phyloP scores from a whole-genome alignment of 2,888 invertebrate genomes.

The Eilema griseolum region DNA sequence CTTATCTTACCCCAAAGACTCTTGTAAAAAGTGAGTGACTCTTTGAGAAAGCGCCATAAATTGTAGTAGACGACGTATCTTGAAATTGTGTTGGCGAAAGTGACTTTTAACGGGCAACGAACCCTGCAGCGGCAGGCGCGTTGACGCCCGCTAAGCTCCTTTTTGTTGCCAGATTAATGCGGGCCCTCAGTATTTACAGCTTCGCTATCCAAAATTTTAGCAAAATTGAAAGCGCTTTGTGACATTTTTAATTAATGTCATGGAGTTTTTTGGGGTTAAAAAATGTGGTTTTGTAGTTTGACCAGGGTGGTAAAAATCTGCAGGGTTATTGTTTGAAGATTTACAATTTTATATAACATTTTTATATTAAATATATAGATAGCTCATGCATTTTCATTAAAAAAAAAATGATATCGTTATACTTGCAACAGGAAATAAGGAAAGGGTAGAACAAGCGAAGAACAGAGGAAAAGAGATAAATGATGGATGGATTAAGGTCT shows the following conservation, averaged over 20 bases:
- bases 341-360: background rate
- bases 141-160: constrained; percentile 71
- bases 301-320: background rate
- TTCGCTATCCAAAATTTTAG: constrained; percentile 24
- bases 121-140: constrained; percentile 55
- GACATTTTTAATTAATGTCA: constrained; percentile 28
- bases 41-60: constrained; percentile 52
- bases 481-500: too few species aligned
- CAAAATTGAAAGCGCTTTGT: constrained; percentile 25
- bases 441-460: too few species aligned
- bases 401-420: too few species aligned
- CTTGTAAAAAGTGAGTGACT: constrained; percentile 59
- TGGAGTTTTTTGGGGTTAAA: constrained; percentile 4
- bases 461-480: too few species aligned
- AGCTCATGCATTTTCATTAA: too few species aligned
- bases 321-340: background rate
- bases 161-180: constrained; percentile 74
- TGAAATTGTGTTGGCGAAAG: constrained; percentile 67
- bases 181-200: constrained; percentile 40
- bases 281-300: background rate
- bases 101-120: constrained; percentile 73
- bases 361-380: too few species aligned
- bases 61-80: constrained; percentile 54
- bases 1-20: constrained; percentile 34
- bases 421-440: too few species aligned